These are phyloP conservation scores for Hydrotaea diabolus DNA, from an alignment of 2,888 invertebrate genomes.

Conservation along the genomic window DNA sequence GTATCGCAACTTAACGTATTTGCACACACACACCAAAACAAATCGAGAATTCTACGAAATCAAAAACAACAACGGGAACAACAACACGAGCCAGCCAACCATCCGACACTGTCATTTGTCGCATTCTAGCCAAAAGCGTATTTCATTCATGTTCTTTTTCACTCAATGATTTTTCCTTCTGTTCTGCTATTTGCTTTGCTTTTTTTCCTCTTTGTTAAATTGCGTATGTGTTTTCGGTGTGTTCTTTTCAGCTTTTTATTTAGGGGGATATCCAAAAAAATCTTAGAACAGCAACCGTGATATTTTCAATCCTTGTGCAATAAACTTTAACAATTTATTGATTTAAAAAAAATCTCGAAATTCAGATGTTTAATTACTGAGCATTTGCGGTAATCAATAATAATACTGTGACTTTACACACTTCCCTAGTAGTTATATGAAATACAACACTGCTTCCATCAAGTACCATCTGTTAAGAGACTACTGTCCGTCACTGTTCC, in stretches of 20 bases:
- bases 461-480: no score
- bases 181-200: background rate
- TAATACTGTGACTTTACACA: no score
- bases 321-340: no score
- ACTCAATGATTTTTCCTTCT: conserved; percentile 1
- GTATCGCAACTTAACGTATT: background rate
- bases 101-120: background rate
- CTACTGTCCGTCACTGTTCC: no score
- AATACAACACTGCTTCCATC: no score
- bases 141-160: conserved; percentile 60
- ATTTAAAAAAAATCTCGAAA: no score
- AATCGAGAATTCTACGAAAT: background rate
- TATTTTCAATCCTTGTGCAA: no score
- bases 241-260: background rate
- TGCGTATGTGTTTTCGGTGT: background rate
- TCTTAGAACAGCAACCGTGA: no score
- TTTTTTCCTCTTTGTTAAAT: background rate
- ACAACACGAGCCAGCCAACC: conserved; percentile 25
- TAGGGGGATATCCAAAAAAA: background rate
- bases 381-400: no score
- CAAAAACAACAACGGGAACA: background rate
- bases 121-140: conserved; percentile 42
- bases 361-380: no score
- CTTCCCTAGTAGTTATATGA: no score
- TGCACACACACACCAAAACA: no score